Conservation (phyloP, 2,797 vertebrate species). For the Tenualosa ilisha region DNA sequence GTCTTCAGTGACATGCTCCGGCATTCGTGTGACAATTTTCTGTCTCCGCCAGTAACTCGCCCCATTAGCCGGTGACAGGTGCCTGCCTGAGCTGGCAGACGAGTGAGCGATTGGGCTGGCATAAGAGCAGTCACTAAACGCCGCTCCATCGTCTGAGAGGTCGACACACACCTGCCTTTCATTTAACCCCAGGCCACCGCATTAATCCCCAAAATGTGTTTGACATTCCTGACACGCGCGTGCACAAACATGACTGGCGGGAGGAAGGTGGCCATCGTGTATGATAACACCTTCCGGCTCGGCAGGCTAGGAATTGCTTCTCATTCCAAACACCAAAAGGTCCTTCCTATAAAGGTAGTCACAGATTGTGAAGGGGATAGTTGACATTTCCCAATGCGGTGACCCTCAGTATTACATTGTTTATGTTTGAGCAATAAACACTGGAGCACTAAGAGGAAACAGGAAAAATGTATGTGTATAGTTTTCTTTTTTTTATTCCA, state of each 20-base stretch:
- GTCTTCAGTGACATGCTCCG: conserved; percentile 60
- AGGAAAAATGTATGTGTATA: not conserved
- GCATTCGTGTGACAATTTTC: conserved; percentile 65
- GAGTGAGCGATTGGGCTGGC: not conserved
- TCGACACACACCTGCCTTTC: conserved; percentile 38
- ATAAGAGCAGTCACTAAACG: not conserved
- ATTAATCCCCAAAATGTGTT: conserved; percentile 30
- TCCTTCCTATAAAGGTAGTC: not conserved
- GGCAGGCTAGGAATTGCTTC: not conserved
- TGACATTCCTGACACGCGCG: conserved; percentile 10
- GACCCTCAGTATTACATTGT: not conserved
- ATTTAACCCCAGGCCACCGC: conserved; percentile 29
- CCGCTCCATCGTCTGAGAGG: conserved; percentile 28
- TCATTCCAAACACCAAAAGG: not conserved
- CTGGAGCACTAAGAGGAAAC: not conserved
- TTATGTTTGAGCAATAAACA: not conserved
- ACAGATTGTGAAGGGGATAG: not conserved
- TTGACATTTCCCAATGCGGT: conserved; percentile 6
- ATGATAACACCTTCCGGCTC: conserved; percentile 22
- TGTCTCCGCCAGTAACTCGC: conserved; percentile 64
- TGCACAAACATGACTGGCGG: conserved; percentile 39
- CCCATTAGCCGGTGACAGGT: conserved; percentile 63
- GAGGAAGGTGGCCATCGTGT: conserved; percentile 29
- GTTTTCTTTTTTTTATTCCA: not conserved
- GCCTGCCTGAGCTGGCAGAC: conserved; percentile 21